phyloP scores from a whole-genome alignment of 2,797 vertebrate genomes.

The Luscinia luscinia region DNA sequence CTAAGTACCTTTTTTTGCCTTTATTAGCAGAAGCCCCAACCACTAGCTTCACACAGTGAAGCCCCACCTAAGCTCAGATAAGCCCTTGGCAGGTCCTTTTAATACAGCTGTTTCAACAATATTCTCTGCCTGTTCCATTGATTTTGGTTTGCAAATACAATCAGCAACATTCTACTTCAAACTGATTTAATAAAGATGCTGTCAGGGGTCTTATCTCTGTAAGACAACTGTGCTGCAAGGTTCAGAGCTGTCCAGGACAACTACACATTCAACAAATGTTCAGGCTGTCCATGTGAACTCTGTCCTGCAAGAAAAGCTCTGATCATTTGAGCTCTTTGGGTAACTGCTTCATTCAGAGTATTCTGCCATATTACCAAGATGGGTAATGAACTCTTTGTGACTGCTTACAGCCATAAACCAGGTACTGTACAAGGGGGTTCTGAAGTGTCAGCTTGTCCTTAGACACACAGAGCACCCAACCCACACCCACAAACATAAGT shows the following conservation, averaged over 20 bases:
- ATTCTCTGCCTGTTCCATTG: background rate
- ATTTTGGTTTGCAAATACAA: background rate
- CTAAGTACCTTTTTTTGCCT: background rate
- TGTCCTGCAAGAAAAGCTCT: background rate
- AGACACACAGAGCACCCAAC: background rate
- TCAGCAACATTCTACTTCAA: background rate
- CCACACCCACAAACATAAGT: fast-evolving
- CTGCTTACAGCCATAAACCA: background rate
- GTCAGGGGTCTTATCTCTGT: background rate
- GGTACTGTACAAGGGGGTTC: background rate
- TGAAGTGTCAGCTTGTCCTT: background rate
- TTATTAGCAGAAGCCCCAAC: background rate
- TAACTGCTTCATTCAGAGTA: background rate
- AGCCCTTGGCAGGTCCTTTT: background rate
- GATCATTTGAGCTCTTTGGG: background rate
- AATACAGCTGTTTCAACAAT: background rate
- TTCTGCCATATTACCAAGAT: background rate
- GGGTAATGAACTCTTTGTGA: background rate
- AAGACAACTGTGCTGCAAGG: background rate
- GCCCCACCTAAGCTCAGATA: background rate
- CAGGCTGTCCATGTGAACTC: background rate
- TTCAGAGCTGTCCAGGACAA: background rate
- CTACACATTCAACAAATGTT: background rate
- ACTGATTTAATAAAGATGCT: background rate
- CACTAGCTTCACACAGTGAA: background rate